Conservation (phyloP, 1,140 invertebrate genomes). For the Drosophila arizonae region DNA sequence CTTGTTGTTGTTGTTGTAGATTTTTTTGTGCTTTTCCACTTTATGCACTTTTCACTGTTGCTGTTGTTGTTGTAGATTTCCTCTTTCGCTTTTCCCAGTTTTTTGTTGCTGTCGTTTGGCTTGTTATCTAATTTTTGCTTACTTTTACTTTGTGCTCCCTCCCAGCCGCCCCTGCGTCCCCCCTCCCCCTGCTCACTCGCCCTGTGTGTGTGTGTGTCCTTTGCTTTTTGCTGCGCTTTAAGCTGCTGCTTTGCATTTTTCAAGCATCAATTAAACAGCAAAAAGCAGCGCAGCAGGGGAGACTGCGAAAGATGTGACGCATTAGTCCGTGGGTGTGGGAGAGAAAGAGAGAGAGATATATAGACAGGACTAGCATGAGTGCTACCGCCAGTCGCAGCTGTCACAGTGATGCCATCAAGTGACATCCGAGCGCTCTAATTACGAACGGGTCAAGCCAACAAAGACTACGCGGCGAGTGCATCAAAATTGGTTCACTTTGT, state of each 20-base stretch:
- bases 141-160: constrained; percentile 41
- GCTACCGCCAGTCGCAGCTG: constrained; percentile 16
- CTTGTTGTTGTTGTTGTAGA: constrained; percentile 11
- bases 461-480: constrained; percentile 11
- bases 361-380: neutral
- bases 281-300: constrained; percentile 15
- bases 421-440: constrained; percentile 28
- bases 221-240: constrained; percentile 41
- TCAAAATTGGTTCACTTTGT: constrained; percentile 38
- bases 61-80: constrained; percentile 19
- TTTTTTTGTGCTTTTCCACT: neutral
- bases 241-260: constrained; percentile 48
- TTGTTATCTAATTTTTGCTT: constrained; percentile 55
- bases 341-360: no score
- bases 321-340: neutral
- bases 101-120: constrained; percentile 37
- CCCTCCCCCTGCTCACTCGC: neutral
- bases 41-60: constrained; percentile 1
- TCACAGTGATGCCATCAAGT: neutral
- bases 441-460: constrained; percentile 21
- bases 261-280: constrained; percentile 61
- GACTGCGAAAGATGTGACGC: constrained; percentile 1
- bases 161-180: neutral
- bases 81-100: constrained; percentile 1
- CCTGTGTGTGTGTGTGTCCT: neutral